phyloP scores from a whole-genome alignment of 1,140 invertebrate species.

The Drosophila grimshawi region DNA sequence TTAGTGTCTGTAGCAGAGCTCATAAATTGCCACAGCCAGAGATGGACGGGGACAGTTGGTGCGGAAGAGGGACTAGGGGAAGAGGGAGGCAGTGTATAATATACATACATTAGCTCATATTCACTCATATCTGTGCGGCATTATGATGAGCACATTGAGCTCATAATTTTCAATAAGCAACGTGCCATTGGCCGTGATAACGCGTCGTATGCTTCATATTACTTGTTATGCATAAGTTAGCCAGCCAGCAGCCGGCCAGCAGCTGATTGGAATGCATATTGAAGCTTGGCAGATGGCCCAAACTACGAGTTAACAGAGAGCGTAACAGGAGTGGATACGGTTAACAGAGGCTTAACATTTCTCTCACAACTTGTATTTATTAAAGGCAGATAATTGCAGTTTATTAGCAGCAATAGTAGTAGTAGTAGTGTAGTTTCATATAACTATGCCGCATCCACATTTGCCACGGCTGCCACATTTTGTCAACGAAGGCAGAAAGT shows the following conservation, averaged over 20 bases:
- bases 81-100: neutral
- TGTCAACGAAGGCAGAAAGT: slow-evolving; percentile 22
- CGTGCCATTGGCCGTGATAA: slow-evolving; percentile 52
- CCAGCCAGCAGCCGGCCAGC: slow-evolving; percentile 3
- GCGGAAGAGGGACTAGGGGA: neutral
- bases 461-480: neutral
- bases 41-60: neutral
- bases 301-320: slow-evolving; percentile 20
- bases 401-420: slow-evolving; percentile 27
- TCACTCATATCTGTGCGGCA: slow-evolving; percentile 30
- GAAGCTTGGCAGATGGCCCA: slow-evolving; percentile 15
- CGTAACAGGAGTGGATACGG: neutral
- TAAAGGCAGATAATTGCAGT: slow-evolving; percentile 50
- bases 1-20: slow-evolving; percentile 53
- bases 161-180: slow-evolving; percentile 71
- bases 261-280: slow-evolving; percentile 54
- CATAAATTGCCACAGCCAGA: slow-evolving; percentile 60
- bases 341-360: slow-evolving; percentile 22
- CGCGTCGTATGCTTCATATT: slow-evolving; percentile 71
- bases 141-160: slow-evolving; percentile 46
- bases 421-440: slow-evolving; percentile 9
- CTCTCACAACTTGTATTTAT: slow-evolving; percentile 7
- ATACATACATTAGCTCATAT: slow-evolving; percentile 10
- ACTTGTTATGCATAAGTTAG: slow-evolving; percentile 49
- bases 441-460: neutral